Evolutionary conservation across 1,140 invertebrate species (phyloP), one percentile per base, ranked within the genome.

Genomic region (Dreissena rostriformis): DNA sequence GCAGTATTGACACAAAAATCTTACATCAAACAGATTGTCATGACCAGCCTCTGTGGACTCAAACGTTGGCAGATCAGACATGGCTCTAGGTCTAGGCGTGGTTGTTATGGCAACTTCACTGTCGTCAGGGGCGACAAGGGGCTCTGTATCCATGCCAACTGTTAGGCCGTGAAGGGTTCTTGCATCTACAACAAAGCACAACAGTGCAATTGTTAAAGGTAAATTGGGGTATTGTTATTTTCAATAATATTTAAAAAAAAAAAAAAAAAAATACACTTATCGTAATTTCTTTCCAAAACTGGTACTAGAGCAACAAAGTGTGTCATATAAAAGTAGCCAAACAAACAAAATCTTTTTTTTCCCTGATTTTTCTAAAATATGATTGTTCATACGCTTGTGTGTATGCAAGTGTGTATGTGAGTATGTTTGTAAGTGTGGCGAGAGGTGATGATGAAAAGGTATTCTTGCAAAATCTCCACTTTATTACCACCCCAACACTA

Each of bases 21-120:
- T 95, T 94, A 98, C 97, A 95, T 98, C 97, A 93, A 98, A 97
- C 67, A 98, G 94, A 93, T 98, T 98, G 93, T 99, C 97, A 65
- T 77, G 71, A 93, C 98, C 95, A 92, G 97, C 97, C 11, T 97
- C 96, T 2, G 97, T 97, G 74, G 96, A 96, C 82, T 96, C 96
- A 88, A 96, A 96, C 61, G 96, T 95, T 0, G 98, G 98, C 75
- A 98, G 94, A 72, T 97, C 94, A 84, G 96, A 95, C 0, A 96
- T 95, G 19, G 95, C 95, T 24, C 96, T 93, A 7, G 28, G 75
- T 67, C 63, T 78, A 14, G 74, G 52, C 49, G 70, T 51, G 29
- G 68, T 61, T 57, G 49, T 57, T 22, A 53, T 71, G 29, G 70
- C 24, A 22, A 57, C 76, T 51, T 78, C 88, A 29, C 26, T 61